These are phyloP conservation scores for Lymantria monacha DNA, from an alignment of 2,888 invertebrate species.

Conservation along the genomic window DNA sequence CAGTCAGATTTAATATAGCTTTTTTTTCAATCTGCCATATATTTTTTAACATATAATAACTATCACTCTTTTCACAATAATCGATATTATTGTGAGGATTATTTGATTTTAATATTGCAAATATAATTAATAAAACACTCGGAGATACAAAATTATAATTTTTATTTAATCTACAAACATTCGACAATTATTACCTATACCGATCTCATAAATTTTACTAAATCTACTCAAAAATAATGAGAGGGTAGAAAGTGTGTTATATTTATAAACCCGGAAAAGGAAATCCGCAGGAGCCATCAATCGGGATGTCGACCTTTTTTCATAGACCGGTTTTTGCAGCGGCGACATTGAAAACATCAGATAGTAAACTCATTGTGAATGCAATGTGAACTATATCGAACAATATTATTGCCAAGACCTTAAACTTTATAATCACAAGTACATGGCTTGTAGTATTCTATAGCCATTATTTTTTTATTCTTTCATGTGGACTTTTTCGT, in stretches of 20 bases:
- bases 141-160: too few relatives aligned
- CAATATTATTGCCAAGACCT: not conserved
- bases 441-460: too few relatives aligned
- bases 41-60: too few relatives aligned
- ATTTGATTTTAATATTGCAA: too few relatives aligned
- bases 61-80: too few relatives aligned
- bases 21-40: too few relatives aligned
- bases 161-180: too few relatives aligned
- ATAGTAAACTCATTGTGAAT: constrained; percentile 1
- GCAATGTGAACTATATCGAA: constrained; percentile 2
- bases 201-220: not conserved
- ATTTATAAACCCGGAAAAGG: constrained; percentile 5
- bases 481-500: too few relatives aligned
- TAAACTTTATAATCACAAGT: not conserved
- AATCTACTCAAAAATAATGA: not conserved
- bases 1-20: too few relatives aligned
- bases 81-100: too few relatives aligned
- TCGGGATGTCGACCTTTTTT: constrained; percentile 6
- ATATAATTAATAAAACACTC: too few relatives aligned
- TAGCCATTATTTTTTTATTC: too few relatives aligned
- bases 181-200: not conserved
- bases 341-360: constrained; percentile 2
- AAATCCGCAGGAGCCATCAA: constrained; percentile 11
- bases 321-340: constrained; percentile 1
- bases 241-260: not conserved